A percentile compares a stretch with the other conserved stretches of the same genome.
Conservation (phyloP, 1,140 invertebrate species). For the Leptinotarsa defecta region DNA sequence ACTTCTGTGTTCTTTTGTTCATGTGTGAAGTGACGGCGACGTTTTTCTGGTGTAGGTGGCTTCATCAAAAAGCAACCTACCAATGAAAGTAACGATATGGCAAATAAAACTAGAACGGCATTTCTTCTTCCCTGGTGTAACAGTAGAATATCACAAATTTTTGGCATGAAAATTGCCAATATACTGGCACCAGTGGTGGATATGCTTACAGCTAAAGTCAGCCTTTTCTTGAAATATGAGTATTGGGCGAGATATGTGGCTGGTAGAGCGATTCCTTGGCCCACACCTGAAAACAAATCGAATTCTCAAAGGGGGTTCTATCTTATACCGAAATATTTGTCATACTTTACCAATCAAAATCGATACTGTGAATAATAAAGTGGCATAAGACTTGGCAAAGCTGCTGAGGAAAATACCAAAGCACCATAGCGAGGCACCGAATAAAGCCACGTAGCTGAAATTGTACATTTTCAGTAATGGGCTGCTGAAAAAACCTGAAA, state of each 20-base stretch:
- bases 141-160: constrained; percentile 50
- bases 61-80: constrained; percentile 44
- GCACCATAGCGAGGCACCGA: constrained; percentile 45
- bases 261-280: constrained; percentile 53
- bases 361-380: constrained; percentile 48
- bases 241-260: constrained; percentile 55
- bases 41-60: constrained; percentile 30
- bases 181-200: constrained; percentile 56
- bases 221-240: constrained; percentile 57
- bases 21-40: background rate
- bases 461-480: constrained; percentile 51
- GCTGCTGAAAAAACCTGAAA: constrained; percentile 49
- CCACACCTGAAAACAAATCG: constrained; percentile 46
- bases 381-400: constrained; percentile 46
- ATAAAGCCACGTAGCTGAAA: constrained; percentile 44
- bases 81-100: constrained; percentile 52
- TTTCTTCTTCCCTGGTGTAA: constrained; percentile 43
- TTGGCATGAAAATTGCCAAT: constrained; percentile 56
- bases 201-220: constrained; percentile 56
- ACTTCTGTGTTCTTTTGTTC: background rate
- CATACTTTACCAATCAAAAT: constrained; percentile 50
- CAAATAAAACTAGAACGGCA: constrained; percentile 55
- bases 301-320: too few relatives aligned
- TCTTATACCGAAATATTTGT: background rate
- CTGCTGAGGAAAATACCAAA: constrained; percentile 47